Evolutionary conservation across 1,140 invertebrate species (phyloP).

Genomic region (Drosophila grimshawi): DNA sequence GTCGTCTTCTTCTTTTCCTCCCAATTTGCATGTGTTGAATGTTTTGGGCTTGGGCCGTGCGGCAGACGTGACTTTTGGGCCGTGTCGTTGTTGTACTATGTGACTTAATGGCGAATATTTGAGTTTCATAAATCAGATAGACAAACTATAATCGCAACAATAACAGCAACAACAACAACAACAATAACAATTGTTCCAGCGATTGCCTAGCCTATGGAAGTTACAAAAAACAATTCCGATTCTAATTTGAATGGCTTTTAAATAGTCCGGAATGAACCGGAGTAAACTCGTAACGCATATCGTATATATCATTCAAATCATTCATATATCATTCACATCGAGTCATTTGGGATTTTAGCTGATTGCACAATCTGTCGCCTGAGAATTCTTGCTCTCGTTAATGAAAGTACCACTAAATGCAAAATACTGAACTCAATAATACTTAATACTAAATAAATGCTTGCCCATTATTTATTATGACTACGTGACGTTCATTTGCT

Average conservation of each 20-base stretch:
- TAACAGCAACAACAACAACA: slow-evolving; percentile 5
- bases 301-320: background rate
- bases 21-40: slow-evolving; percentile 2
- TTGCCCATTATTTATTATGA: slow-evolving; percentile 18
- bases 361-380: background rate
- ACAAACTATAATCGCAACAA: slow-evolving; percentile 3
- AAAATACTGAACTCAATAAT: slow-evolving; percentile 1
- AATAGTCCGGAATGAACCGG: background rate
- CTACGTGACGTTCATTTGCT: slow-evolving; percentile 40
- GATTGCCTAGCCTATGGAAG: slow-evolving; percentile 10
- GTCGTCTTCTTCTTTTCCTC: background rate
- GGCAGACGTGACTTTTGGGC: slow-evolving; percentile 62
- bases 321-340: too few relatives aligned
- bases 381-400: background rate
- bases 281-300: background rate
- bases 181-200: slow-evolving; percentile 10
- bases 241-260: background rate
- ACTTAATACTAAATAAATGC: slow-evolving; percentile 23
- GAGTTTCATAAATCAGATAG: slow-evolving; percentile 53
- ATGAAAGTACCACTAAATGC: slow-evolving; percentile 7
- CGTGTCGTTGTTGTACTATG: slow-evolving; percentile 48
- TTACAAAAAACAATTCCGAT: background rate
- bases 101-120: slow-evolving; percentile 68
- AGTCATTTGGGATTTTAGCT: background rate
- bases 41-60: slow-evolving; percentile 21